These are phyloP conservation scores for Hipparchia semele DNA, from an alignment of 2,888 invertebrate genomes.

Conservation along the genomic window DNA sequence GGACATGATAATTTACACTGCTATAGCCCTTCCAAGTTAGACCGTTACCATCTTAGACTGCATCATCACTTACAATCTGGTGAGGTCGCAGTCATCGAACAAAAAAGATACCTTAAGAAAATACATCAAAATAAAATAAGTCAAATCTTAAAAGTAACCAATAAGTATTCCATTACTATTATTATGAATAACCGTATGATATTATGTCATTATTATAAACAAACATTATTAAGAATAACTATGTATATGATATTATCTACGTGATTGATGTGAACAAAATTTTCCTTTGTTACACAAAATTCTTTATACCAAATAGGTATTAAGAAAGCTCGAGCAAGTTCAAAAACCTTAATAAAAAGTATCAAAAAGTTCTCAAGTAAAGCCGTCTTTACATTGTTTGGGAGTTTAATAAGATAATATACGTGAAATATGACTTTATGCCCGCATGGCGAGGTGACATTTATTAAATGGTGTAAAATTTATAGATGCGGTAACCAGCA, in stretches of 20 bases:
- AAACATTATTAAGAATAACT: too few species aligned
- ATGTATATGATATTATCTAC: neutral
- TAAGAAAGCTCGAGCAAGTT: neutral
- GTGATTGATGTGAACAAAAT: neutral
- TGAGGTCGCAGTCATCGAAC: too few species aligned
- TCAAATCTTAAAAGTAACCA: too few species aligned
- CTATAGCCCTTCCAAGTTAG: too few species aligned
- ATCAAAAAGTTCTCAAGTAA: constrained; percentile 13
- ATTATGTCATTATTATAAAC: too few species aligned
- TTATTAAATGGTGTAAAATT: constrained; percentile 49
- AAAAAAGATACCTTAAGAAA: too few species aligned
- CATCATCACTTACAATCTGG: too few species aligned
- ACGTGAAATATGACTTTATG: constrained; percentile 41
- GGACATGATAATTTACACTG: too few species aligned
- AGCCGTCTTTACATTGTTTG: constrained; percentile 26
- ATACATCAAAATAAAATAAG: too few species aligned
- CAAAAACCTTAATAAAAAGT: constrained; percentile 10
- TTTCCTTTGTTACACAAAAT: neutral
- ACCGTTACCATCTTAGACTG: too few species aligned
- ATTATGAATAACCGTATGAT: too few species aligned
- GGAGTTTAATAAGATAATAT: constrained; percentile 36
- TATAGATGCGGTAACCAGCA: constrained; percentile 41
- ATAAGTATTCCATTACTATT: too few species aligned
- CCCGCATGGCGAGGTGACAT: constrained; percentile 46
- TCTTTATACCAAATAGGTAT: neutral